Evolutionary conservation across 2,888 invertebrate genomes (phyloP), one percentile per base, ranked within the genome.

Genomic region (Oxyteleia sp.): DNA sequence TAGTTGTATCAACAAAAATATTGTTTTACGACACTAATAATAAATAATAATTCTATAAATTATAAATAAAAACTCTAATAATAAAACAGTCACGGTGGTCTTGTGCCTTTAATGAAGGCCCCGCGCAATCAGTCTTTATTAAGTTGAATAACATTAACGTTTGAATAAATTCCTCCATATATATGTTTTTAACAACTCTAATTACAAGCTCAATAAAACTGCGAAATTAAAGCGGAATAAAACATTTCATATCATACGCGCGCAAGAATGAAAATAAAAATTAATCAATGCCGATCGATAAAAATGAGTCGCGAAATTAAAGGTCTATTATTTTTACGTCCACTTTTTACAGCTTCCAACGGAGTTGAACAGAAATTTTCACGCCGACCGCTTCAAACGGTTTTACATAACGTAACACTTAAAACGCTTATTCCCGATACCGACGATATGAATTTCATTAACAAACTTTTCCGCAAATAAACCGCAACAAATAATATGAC

Each of bases 1-100:
- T 53, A 41, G 23, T 38, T 35, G 15, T 72, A 72, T 51, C 59
- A 72, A 74, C 43, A 53, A 74, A 72, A 72, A 43, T 61, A 63
- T 13, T 16, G n/a, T 53, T 74, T 74, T 63, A 63, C 16, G 63
- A 63, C 74, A n/a, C n/a, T n/a, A n/a, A n/a, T n/a, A n/a, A n/a
- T n/a, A n/a, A n/a, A n/a, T n/a, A n/a, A n/a, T n/a, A n/a, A n/a
- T n/a, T n/a, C n/a, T n/a, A n/a, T n/a, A n/a, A n/a, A n/a, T n/a
- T n/a, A n/a, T n/a, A n/a, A n/a, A n/a, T n/a, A n/a, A n/a, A n/a
- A n/a, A n/a, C 38, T 32, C 5, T 16, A 35, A 57, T 49, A 59
- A 45, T 59, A 69, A 35, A 69, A 63, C 32, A 18, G 45, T 1
- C 15, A 5, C 1, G 13, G 63, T 63, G 16, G 20, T n/a, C 16